Base-by-base conservation (phyloP, 2,797 vertebrate genomes). In the Aselliscus stoliczkanus region DNA sequence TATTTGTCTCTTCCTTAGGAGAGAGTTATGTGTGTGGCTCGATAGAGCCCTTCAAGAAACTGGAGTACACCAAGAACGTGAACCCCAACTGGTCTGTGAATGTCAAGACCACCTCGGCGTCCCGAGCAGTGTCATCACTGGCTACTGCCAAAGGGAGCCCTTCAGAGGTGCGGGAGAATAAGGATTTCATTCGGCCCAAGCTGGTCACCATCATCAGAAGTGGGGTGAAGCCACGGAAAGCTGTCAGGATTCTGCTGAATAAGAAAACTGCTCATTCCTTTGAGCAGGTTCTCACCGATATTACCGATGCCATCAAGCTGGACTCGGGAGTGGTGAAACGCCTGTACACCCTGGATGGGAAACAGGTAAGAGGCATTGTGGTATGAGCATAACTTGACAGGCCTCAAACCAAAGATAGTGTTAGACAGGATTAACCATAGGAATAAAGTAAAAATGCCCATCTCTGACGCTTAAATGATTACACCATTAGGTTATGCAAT, bases 221-320 rank as follows among this genome's bases (percentile, higher is more conserved):
- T 0, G 99, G 99, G 34, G 99, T 99, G 94, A 99, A 99, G 95
- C 99, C 99, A 2, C 99, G 99, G 67, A 99, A 99, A 90, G 99
- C 99, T 2, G 99, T 99, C 50, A 98, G 99, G 73, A 98, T 99
- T 97, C 98, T 99, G 96, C 99, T 99, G 85, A 99, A 99, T 98
- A 99, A 99, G 99, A 99, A 99, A 97, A 99, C 99, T 0, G 99
- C 99, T 4, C 99, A 99, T 97, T 99, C 99, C 1, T 99, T 99
- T 89, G 99, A 99, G 88, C 99, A 99, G 97, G 99, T 99, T 94
- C 99, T 99, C 98, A 99, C 99, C 20, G 99, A 99, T 96, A 99
- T 99, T 97, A 99, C 99, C 0, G 99, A 99, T 7, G 99, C 99
- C 98, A 99, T 99, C 98, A 99, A 99, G 98, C 98, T 99, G 96